These are phyloP conservation scores for Sialis fuliginosa DNA, from an alignment of 2,888 invertebrate genomes.

Conservation along the genomic window DNA sequence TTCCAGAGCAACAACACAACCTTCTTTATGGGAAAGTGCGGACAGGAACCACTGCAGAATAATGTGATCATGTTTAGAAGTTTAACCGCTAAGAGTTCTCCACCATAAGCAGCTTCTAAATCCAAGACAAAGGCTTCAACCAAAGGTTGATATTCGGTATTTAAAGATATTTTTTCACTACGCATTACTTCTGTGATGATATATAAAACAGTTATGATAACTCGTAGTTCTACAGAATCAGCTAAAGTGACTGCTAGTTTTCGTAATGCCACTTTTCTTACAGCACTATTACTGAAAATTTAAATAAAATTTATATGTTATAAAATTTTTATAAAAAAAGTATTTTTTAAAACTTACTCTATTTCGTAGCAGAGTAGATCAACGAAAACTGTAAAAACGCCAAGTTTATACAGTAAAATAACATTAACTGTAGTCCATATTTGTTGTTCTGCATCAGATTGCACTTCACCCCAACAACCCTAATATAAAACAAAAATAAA, in stretches of 20 bases:
- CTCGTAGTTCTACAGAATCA: conserved; percentile 82
- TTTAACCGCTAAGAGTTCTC: conserved; percentile 75
- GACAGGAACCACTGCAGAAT: conserved; percentile 88
- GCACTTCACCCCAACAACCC: conserved; percentile 87
- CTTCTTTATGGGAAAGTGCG: conserved; percentile 98
- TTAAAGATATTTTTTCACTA: conserved; percentile 36
- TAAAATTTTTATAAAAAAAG: background rate
- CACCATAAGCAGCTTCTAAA: conserved; percentile 37
- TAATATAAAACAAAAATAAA: conserved; percentile 9
- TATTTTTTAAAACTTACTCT: conserved; percentile 36
- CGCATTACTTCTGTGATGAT: conserved; percentile 90
- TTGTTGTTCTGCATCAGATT: conserved; percentile 79
- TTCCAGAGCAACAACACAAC: conserved; percentile 92
- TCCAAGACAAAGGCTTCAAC: conserved; percentile 33
- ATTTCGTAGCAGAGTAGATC: conserved; percentile 91
- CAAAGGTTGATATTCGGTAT: conserved; percentile 25
- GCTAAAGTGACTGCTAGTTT: conserved; percentile 68
- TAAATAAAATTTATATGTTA: background rate
- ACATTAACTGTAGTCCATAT: conserved; percentile 71
- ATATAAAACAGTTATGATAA: conserved; percentile 84
- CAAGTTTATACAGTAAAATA: conserved; percentile 73
- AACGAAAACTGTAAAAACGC: conserved; percentile 76
- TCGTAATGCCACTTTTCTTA: conserved; percentile 51
- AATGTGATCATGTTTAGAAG: conserved; percentile 90
- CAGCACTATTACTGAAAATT: conserved; percentile 37